A percentile compares a stretch with the other conserved stretches of the same genome.
These are phyloP conservation scores for Dolichoris vasculosae DNA, from an alignment of 1,140 invertebrate genomes.

Conservation along the genomic window DNA sequence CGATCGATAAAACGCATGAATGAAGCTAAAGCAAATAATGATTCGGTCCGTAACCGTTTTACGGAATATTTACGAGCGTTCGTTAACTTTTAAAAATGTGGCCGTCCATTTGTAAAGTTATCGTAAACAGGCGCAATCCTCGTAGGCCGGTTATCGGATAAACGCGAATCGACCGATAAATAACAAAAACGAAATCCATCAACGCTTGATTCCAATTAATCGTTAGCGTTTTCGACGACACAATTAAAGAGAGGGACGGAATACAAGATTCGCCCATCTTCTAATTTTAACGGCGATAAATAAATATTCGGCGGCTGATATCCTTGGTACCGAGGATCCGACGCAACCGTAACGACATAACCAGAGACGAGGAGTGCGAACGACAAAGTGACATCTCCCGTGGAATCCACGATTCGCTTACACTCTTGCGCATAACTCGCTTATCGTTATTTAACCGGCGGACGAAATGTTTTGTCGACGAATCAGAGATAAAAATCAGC, in stretches of 20 bases:
- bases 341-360: no score
- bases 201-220: background rate
- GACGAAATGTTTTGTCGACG: background rate
- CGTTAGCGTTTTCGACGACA: background rate
- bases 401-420: background rate
- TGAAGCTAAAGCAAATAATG: no score
- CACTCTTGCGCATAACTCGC: background rate
- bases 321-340: no score
- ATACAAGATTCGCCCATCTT: background rate
- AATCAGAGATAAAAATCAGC: constrained; percentile 9
- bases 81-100: no score
- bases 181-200: background rate
- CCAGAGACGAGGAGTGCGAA: background rate
- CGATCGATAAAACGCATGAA: no score
- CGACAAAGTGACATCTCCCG: background rate
- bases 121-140: no score
- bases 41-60: no score
- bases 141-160: no score
- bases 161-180: no score
- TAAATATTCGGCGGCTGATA: no score
- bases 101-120: no score
- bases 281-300: background rate
- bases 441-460: background rate
- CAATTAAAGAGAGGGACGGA: background rate
- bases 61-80: no score